These are phyloP conservation scores for Onchidella celtica DNA, from an alignment of 2,888 invertebrate genomes.

Conservation along the genomic window DNA sequence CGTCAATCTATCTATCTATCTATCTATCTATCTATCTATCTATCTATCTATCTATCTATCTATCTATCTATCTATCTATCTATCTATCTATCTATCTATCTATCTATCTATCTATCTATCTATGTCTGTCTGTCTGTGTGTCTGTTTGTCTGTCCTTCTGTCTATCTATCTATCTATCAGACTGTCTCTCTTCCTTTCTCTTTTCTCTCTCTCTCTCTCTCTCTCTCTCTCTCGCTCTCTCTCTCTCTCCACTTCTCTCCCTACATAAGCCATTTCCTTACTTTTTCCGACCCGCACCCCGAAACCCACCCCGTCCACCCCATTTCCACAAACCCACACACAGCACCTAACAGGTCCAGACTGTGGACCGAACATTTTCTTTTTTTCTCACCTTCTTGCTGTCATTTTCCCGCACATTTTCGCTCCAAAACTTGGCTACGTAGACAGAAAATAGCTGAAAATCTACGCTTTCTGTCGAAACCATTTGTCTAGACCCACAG, in stretches of 20 bases:
- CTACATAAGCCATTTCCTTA: neutral
- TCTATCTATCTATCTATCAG: neutral
- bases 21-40: neutral
- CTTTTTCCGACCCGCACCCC: too few species aligned
- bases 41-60: neutral
- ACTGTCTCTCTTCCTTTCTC: neutral
- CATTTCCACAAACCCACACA: too few species aligned
- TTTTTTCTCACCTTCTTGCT: too few species aligned
- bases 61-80: neutral
- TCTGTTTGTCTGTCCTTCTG: neutral
- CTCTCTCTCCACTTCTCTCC: neutral
- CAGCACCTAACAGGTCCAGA: too few species aligned
- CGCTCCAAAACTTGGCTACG: too few species aligned
- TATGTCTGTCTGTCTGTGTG: neutral
- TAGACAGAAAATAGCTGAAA: too few species aligned
- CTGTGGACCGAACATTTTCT: too few species aligned
- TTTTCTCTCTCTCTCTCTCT: neutral
- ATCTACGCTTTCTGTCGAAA: too few species aligned
- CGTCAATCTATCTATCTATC: neutral
- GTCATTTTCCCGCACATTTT: too few species aligned
- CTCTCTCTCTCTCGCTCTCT: neutral
- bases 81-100: conserved; percentile 7
- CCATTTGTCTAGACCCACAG: too few species aligned
- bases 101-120: neutral
- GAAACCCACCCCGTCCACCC: too few species aligned